Evolutionary conservation across 2,888 invertebrate genomes (phyloP), one percentile per base, ranked within the genome.

Genomic region (Eupithecia inturbata): DNA sequence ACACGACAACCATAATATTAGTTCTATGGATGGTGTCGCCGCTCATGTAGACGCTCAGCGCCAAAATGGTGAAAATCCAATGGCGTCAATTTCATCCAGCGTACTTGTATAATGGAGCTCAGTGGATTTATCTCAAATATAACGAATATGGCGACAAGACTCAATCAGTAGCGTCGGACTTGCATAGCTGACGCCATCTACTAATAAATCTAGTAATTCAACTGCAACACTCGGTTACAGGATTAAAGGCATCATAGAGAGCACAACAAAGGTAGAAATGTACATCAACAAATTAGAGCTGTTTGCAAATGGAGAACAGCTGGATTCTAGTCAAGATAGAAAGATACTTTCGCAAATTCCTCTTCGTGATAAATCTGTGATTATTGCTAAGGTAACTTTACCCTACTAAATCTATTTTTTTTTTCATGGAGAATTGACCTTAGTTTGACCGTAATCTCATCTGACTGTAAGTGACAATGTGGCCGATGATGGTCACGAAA

Each of bases 211-310:
- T 4, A 53, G 10, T 53, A 22, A 26, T 53, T 26, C 14, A 53
- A 70, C 49, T 39, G 64, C 22, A 68, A 36, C 63, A 68, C 19
- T 74, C 73, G 26, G 28, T 75, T 93, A 33, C 87, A 95, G 95
- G 81, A 87, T 95, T 80, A 95, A 95, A 83, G 89, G 89, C 85
- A 87, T 91, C 75, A 87, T 93, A 72, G 95, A 94, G 80, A 92
- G 86, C 83, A 92, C 97, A 89, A 97, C 98, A 78, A 99, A 99
- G 92, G 95, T 98, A 82, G 99, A 99, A 90, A 95, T 99, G 84
- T 98, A 97, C 89, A 95, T 98, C 81, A 98, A 98, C 90, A 98
- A 99, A 92, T 95, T 99, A 81, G 99, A 99, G 89, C 95, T 99
- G 81, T 98, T 97, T 89, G 95, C 97, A 74, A 98, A 98, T 88